Base-by-base conservation (phyloP, 2,797 vertebrate genomes). In the Girardinus metallicus region DNA sequence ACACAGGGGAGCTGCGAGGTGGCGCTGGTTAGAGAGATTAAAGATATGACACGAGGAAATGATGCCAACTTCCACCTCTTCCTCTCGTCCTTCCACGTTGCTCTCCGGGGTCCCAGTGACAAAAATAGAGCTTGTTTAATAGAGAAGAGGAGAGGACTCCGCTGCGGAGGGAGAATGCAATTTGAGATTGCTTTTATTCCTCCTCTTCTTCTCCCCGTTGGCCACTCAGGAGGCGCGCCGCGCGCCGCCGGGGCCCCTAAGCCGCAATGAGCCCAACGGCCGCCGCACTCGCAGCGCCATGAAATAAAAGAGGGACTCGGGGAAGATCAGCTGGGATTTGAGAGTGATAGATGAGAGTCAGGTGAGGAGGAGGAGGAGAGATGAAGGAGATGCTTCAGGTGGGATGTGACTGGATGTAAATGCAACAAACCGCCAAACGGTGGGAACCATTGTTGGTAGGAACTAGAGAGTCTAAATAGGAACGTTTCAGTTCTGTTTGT, bases 261-360 rank as follows among this genome's bases (percentile, higher is more conserved):
- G 94, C 93, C 80, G 53, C 80, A 80, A 77, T 92, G 91, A 91
- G 88, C 92, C 90, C 74, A 85, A 90, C 85, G 87, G 86, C 93
- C 75, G 83, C 83, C 43, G 66, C 82, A 74, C 86, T 91, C 83
- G 34, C 83, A 73, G 84, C 55, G 68, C n/a, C 44, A 91, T 88
- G 89, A 92, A 95, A 95, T 93, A 92, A 95, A 94, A 93, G 91
- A 88, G 91, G 91, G 92, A 92, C 92, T 94, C 88, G 55, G 85
- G 82, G 90, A 86, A 94, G 93, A 96, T 95, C 94, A 95, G 92
- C 75, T 5, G 91, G 93, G 94, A 95, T 95, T 93, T 89, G 84
- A 87, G 85, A 90, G 89, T 83, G 87, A 91, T 87, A 87, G 90
- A 87, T 90, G 93, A 86, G 86, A 87, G 85, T 77, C 78, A 41